Evolutionary conservation across 1,140 invertebrate species (phyloP).

Genomic region (Coptotermes formosanus): DNA sequence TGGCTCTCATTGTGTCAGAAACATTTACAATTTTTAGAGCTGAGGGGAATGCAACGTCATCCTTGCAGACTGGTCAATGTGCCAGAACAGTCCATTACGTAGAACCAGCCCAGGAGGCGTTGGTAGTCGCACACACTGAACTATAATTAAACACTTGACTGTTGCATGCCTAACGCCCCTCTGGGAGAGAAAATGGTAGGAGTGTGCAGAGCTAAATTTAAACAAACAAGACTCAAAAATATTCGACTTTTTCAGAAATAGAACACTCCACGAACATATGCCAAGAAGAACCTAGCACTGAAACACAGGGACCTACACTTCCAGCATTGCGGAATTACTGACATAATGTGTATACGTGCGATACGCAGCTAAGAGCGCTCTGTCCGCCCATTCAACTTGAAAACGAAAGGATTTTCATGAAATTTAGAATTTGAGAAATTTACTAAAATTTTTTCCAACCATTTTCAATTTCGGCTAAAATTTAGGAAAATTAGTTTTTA

Average conservation of each 20-base stretch:
- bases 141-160: not conserved
- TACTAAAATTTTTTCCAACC: too few relatives aligned
- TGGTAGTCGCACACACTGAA: not conserved
- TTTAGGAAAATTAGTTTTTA: too few relatives aligned
- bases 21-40: not conserved
- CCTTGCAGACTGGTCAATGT: constrained; percentile 5
- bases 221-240: not conserved
- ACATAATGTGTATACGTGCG: too few relatives aligned
- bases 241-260: not conserved
- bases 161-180: not conserved
- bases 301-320: not conserved
- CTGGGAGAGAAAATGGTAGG: not conserved
- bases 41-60: not conserved
- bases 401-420: too few relatives aligned
- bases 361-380: too few relatives aligned
- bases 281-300: not conserved
- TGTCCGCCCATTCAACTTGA: too few relatives aligned
- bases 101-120: not conserved
- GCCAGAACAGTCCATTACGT: constrained; percentile 9
- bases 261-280: not conserved
- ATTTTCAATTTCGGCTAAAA: too few relatives aligned
- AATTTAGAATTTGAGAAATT: too few relatives aligned
- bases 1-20: not conserved
- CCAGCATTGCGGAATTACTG: not conserved
- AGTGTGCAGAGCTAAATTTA: constrained; percentile 9